These are phyloP conservation scores for Caenorhabditis inopinata DNA, from an alignment of 1,140 invertebrate species.

Conservation along the genomic window DNA sequence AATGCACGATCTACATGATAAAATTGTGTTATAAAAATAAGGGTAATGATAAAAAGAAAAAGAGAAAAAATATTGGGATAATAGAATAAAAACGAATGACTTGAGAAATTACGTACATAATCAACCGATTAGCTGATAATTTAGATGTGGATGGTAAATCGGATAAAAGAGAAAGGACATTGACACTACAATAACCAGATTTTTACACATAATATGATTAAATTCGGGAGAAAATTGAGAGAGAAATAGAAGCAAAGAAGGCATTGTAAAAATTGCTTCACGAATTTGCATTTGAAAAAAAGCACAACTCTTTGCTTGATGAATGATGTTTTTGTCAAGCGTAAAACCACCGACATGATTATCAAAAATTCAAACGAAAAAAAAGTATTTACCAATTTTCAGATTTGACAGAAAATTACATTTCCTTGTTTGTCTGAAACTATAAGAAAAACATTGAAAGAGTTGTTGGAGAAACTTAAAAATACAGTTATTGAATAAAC, in stretches of 20 bases:
- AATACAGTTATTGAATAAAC: no score
- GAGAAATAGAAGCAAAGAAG: no score
- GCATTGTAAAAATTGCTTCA: no score
- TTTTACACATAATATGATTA: not conserved
- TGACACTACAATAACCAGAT: not conserved
- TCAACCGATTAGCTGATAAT: conserved; percentile 19
- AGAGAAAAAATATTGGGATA: no score
- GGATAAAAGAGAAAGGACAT: not conserved
- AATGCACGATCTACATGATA: no score
- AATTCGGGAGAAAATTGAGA: not conserved
- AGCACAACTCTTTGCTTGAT: not conserved
- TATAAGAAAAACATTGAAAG: no score
- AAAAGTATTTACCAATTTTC: not conserved
- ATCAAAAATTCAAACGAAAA: conserved; percentile 27
- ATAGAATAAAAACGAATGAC: not conserved
- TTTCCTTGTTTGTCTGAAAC: no score
- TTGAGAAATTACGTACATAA: not conserved
- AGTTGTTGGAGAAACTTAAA: no score
- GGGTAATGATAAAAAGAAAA: no score
- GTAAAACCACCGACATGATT: not conserved
- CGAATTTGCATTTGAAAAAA: not conserved
- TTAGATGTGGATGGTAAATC: not conserved
- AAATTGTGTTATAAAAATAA: no score
- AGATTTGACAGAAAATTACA: no score
- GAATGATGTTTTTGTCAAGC: not conserved